phyloP scores from a whole-genome alignment of 2,113 vertebrate genomes.

The Peromyscus polionotus region DNA sequence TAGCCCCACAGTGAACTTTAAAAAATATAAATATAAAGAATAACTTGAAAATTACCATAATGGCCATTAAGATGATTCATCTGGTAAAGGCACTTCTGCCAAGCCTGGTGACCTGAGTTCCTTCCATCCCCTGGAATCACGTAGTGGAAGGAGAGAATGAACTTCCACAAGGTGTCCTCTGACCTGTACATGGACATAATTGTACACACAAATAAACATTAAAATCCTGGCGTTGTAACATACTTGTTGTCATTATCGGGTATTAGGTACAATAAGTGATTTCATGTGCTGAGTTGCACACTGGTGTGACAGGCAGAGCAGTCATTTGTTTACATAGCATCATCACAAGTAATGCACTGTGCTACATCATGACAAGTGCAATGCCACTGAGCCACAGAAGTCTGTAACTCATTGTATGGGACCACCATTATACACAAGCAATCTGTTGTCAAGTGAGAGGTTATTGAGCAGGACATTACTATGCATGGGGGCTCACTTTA shows the following conservation, averaged over 20 bases:
- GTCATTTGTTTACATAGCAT: not conserved
- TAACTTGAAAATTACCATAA: not conserved
- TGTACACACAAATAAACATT: not conserved
- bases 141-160: not conserved
- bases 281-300: no score
- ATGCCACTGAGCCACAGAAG: not conserved
- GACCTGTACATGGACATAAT: not conserved
- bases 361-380: not conserved
- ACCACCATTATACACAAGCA: not conserved
- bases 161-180: not conserved
- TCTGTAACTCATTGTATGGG: not conserved
- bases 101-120: no score
- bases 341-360: not conserved
- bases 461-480: not conserved
- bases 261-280: not conserved
- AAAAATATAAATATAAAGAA: not conserved
- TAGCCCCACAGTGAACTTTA: not conserved
- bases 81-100: not conserved
- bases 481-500: not conserved
- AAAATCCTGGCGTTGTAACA: not conserved
- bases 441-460: not conserved
- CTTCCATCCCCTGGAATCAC: not conserved
- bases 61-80: not conserved
- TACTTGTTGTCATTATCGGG: not conserved
- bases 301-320: not conserved